These are phyloP conservation scores for Habrosyne pyritoides DNA, from an alignment of 2,888 invertebrate genomes.

Conservation along the genomic window DNA sequence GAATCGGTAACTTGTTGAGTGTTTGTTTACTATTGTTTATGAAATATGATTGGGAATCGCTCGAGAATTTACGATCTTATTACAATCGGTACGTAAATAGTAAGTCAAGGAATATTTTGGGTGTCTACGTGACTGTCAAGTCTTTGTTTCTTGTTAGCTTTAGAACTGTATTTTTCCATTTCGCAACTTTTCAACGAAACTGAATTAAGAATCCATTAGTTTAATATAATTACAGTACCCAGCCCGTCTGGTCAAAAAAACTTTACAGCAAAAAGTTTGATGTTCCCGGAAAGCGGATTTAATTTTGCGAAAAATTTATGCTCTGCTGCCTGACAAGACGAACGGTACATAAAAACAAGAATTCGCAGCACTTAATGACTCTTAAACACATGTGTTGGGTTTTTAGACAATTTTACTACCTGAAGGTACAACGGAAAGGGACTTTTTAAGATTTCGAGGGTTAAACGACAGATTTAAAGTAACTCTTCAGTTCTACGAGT, in stretches of 20 bases:
- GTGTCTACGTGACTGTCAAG: not conserved
- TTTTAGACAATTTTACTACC: not conserved
- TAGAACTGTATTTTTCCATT: not conserved
- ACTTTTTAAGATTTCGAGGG: not conserved
- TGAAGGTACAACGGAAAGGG: not conserved
- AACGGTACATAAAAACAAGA: not conserved
- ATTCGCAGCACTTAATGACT: not conserved
- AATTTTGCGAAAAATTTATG: not conserved
- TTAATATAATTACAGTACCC: no score
- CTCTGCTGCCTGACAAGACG: not conserved
- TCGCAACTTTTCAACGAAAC: not conserved
- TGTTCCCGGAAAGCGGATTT: not conserved
- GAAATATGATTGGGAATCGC: not conserved
- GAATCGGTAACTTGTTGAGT: not conserved
- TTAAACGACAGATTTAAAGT: not conserved
- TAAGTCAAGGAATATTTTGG: not conserved
- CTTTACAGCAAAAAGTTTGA: not conserved
- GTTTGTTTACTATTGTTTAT: constrained; percentile 1
- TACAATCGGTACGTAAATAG: not conserved
- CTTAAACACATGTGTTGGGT: not conserved
- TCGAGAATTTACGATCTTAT: not conserved
- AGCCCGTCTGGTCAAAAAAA: no score
- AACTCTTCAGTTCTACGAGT: not conserved
- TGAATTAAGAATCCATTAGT: not conserved
- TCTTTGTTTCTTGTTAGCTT: not conserved